Percentiles rank a stretch among this genome's conserved stretches.
These are phyloP conservation scores for Dendrolimus punctatus DNA, from an alignment of 1,140 invertebrate species.

Conservation along the genomic window DNA sequence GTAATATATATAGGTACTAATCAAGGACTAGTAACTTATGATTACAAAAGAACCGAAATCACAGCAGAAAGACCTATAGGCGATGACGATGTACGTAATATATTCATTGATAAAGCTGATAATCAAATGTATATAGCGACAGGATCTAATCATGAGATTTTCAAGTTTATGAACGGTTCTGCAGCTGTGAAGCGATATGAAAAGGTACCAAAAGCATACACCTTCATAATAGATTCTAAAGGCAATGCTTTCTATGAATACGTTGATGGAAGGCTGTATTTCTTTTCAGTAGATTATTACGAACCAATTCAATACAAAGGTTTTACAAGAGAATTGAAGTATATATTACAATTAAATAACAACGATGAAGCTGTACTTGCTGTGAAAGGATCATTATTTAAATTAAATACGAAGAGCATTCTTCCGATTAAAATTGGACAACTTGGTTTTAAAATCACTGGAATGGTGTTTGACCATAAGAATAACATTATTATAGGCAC, in stretches of 20 bases:
- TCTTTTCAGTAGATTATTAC: slow-evolving; percentile 45
- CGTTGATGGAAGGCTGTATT: slow-evolving; percentile 56
- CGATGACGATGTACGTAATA: slow-evolving; percentile 52
- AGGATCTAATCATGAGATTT: slow-evolving; percentile 49
- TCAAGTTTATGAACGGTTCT: slow-evolving; percentile 49
- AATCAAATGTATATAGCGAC: slow-evolving; percentile 59
- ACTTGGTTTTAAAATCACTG: slow-evolving; percentile 55
- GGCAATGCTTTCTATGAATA: slow-evolving; percentile 59
- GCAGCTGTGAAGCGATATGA: slow-evolving; percentile 56
- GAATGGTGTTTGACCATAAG: slow-evolving; percentile 49
- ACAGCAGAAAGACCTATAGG: slow-evolving; percentile 51
- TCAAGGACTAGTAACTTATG: slow-evolving; percentile 50
- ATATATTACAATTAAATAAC: slow-evolving; percentile 49
- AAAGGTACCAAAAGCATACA: slow-evolving; percentile 55
- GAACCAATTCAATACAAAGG: slow-evolving; percentile 63
- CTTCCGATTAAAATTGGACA: slow-evolving; percentile 52
- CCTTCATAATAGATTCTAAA: slow-evolving; percentile 49
- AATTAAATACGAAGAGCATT: slow-evolving; percentile 39
- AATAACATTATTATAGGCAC: slow-evolving; percentile 60
- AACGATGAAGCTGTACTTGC: slow-evolving; percentile 54
- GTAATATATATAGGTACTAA: slow-evolving; percentile 56
- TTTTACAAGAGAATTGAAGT: slow-evolving; percentile 53
- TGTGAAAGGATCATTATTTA: slow-evolving; percentile 51
- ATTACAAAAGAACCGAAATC: slow-evolving; percentile 43
- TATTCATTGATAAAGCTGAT: slow-evolving; percentile 57